Base-by-base conservation (phyloP, 2,888 invertebrate genomes). In the Camponotus fellah region DNA sequence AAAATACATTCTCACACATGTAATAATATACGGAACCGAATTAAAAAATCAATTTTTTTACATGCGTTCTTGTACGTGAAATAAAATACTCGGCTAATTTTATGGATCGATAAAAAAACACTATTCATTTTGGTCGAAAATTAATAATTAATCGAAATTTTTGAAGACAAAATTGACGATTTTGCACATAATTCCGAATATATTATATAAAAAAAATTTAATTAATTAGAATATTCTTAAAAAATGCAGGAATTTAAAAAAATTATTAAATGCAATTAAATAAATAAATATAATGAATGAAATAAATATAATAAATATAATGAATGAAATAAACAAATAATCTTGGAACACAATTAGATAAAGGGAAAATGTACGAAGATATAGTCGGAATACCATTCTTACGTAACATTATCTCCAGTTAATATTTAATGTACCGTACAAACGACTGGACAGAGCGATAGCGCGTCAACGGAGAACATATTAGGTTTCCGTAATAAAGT, bases 401-500 rank as follows among this genome's bases (percentile, higher is more conserved):
- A 79, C 46, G 72, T 60, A 72, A 72, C 43, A 43, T 8, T 46
- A 72, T n/a, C 77, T 77, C 74, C 17, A 37, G 79, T 80, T 80
- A 80, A 80, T 80, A 80, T 80, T 80, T 53, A 72, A 80, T 46
- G 74, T 60, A 49, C 46, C 43, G 60, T 46, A 72, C 60, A 60
- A 80, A 72, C 79, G 79, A 37, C 79, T 80, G 79, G 79, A 80
- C 79, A 80, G 79, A 80, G 79, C 58, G 79, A 80, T 80, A 77
- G 69, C 69, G 56, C 69, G 77, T 76, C 69, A 46, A 46, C 60
- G 46, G 60, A 56, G 74, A 49, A 46, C 72, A 43, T 80, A 80
- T 80, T 80, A 80, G 79, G 74, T 80, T 80, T 72, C 79, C 46
- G 79, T 80, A 80, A 80, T 80, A 80, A 80, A 80, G 74, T 80